Conservation (phyloP, 2,888 invertebrate species). For the Aproaerema taeniolella region DNA sequence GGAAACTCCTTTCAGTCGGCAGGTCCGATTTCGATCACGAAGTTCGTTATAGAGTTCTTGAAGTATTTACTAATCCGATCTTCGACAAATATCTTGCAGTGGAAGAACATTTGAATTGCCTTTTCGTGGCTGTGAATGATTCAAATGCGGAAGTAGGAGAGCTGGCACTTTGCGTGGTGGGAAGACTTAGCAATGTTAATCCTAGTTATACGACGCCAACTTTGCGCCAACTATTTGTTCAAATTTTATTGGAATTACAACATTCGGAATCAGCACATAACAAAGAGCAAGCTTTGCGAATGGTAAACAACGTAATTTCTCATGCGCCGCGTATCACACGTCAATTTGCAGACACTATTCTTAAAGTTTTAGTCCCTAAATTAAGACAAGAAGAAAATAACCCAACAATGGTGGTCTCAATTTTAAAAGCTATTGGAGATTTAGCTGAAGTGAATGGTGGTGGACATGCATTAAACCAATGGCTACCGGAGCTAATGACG, state of each 20-base stretch:
- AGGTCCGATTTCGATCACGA: conserved; percentile 97
- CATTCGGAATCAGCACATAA: conserved; percentile 96
- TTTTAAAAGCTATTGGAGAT: conserved; percentile 95
- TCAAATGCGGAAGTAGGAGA: conserved; percentile 97
- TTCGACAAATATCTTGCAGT: conserved; percentile 97
- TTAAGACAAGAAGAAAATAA: conserved; percentile 92
- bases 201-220: conserved; percentile 99
- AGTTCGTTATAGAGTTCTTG: conserved; percentile 93
- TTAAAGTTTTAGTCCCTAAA: conserved; percentile 93
- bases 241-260: conserved; percentile 94
- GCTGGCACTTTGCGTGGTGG: conserved; percentile 93
- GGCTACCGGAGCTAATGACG: conserved; percentile 92
- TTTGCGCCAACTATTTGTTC: conserved; percentile 92
- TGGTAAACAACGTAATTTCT: conserved; percentile 96
- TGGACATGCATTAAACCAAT: conserved; percentile 91
- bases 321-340: conserved; percentile 95
- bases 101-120: conserved; percentile 93
- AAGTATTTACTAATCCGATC: conserved; percentile 89
- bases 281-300: conserved; percentile 96
- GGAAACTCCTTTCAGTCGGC: conserved; percentile 93
- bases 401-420: conserved; percentile 93
- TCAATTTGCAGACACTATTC: conserved; percentile 96
- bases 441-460: conserved; percentile 93
- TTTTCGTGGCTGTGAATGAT: conserved; percentile 97
- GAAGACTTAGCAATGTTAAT: conserved; percentile 94